A percentile compares a stretch with the other conserved stretches of the same genome.
Conservation (phyloP, 2,797 vertebrate species). For the Xenentodon cancila region DNA sequence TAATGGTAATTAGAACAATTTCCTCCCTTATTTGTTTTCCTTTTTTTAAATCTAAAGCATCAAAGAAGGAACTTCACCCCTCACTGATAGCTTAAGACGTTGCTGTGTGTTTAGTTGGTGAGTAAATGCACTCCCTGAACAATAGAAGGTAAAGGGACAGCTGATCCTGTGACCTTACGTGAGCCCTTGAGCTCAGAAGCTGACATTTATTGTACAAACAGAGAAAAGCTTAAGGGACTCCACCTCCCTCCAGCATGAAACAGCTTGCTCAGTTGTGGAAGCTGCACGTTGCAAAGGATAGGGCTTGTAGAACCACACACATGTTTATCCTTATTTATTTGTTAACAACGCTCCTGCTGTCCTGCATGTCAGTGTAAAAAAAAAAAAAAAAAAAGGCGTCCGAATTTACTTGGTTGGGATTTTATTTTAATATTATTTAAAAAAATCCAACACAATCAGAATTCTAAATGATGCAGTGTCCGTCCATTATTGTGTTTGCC, state of each 20-base stretch:
- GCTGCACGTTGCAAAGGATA: slow-evolving; percentile 23
- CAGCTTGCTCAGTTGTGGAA: slow-evolving; percentile 31
- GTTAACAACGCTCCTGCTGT: neutral
- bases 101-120: slow-evolving; percentile 25
- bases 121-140: slow-evolving; percentile 42
- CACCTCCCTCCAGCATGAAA: slow-evolving; percentile 48
- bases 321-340: slow-evolving; percentile 2
- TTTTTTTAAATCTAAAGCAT: slow-evolving; percentile 8
- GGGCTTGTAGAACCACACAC: slow-evolving; percentile 15
- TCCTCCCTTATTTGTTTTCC: neutral
- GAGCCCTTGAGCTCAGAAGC: slow-evolving; percentile 50
- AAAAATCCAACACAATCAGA: no score
- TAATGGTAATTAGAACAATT: no score
- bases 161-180: slow-evolving; percentile 56
- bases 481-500: neutral
- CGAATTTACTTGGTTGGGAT: slow-evolving; percentile 7
- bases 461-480: neutral
- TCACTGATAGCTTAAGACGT: slow-evolving; percentile 25
- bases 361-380: slow-evolving; percentile 10
- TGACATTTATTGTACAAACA: slow-evolving; percentile 53
- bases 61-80: slow-evolving; percentile 17
- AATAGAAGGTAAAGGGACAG: slow-evolving; percentile 55
- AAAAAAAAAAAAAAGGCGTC: slow-evolving; percentile 11
- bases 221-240: slow-evolving; percentile 51
- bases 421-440: neutral